A percentile compares a stretch with the other conserved stretches of the same genome.
Conservation (phyloP, 2,888 invertebrate species). For the Xylota sylvarum region DNA sequence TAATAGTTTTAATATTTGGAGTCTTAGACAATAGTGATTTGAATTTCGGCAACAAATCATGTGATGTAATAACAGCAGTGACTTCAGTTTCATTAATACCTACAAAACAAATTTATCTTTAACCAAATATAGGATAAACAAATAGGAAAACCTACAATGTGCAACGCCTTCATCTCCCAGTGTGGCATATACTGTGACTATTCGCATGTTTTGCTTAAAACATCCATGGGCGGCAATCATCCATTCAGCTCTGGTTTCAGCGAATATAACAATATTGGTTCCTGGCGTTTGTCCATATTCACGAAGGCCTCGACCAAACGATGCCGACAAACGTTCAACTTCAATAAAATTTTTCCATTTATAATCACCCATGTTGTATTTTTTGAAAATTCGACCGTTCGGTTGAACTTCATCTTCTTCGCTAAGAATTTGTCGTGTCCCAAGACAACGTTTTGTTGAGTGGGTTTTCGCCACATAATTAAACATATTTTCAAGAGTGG, state of each 20-base stretch:
- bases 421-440: constrained; percentile 94
- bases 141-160: constrained; percentile 87
- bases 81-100: constrained; percentile 97
- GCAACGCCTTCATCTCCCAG: constrained; percentile 98
- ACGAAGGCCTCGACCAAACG: constrained; percentile 94
- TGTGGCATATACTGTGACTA: constrained; percentile 98
- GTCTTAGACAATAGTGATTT: constrained; percentile 90
- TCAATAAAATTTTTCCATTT: constrained; percentile 94
- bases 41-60: constrained; percentile 96
- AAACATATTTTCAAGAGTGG: constrained; percentile 94
- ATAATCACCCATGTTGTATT: constrained; percentile 97
- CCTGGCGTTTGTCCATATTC: constrained; percentile 91
- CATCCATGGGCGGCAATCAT: constrained; percentile 98
- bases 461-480: constrained; percentile 91
- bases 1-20: constrained; percentile 91
- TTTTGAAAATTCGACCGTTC: constrained; percentile 97
- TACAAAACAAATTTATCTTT: constrained; percentile 56
- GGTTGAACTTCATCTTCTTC: constrained; percentile 98
- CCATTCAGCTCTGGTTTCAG: constrained; percentile 99
- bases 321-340: constrained; percentile 89
- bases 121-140: background rate
- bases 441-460: constrained; percentile 91
- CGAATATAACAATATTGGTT: constrained; percentile 95
- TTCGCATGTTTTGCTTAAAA: constrained; percentile 97
- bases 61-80: constrained; percentile 95